These are phyloP conservation scores for Blastobasis adustella DNA, from an alignment of 2,888 invertebrate species.

Conservation along the genomic window DNA sequence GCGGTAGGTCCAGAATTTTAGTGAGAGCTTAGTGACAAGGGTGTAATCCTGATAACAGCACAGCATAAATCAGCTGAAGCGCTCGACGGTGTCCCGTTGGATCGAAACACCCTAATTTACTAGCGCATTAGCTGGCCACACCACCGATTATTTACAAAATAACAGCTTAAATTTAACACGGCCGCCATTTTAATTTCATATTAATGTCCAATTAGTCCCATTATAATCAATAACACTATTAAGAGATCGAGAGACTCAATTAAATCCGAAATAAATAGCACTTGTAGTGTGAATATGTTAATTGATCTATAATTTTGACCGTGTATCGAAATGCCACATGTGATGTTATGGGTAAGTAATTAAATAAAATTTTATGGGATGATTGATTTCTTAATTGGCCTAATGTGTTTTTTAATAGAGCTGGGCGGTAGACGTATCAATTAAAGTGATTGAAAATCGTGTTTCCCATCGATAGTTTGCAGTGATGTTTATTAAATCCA, in stretches of 20 bases:
- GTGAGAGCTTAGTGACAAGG: conserved; percentile 32
- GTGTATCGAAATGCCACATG: too few species aligned
- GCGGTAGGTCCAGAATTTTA: conserved; percentile 1
- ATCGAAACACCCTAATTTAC: conserved; percentile 60
- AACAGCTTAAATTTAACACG: conserved; percentile 44
- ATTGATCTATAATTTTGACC: too few species aligned
- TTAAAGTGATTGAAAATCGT: too few species aligned
- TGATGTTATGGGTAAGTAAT: too few species aligned
- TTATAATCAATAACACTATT: conserved; percentile 41
- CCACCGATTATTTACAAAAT: conserved; percentile 44
- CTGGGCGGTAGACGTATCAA: too few species aligned
- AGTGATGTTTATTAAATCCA: too few species aligned
- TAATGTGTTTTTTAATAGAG: too few species aligned
- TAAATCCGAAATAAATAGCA: conserved; percentile 13
- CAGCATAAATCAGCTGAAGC: conserved; percentile 41
- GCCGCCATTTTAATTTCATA: conserved; percentile 44
- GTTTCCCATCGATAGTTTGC: too few species aligned
- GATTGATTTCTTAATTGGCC: too few species aligned
- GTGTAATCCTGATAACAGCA: conserved; percentile 47
- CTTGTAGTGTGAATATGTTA: not conserved
- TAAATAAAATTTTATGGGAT: too few species aligned
- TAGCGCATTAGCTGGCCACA: conserved; percentile 47
- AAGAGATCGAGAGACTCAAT: conserved; percentile 32
- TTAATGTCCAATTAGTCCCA: conserved; percentile 37
- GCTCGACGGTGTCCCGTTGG: conserved; percentile 31